These are phyloP conservation scores for Rhopalosiphum nymphaeae DNA, from an alignment of 2,888 invertebrate species.

Conservation along the genomic window DNA sequence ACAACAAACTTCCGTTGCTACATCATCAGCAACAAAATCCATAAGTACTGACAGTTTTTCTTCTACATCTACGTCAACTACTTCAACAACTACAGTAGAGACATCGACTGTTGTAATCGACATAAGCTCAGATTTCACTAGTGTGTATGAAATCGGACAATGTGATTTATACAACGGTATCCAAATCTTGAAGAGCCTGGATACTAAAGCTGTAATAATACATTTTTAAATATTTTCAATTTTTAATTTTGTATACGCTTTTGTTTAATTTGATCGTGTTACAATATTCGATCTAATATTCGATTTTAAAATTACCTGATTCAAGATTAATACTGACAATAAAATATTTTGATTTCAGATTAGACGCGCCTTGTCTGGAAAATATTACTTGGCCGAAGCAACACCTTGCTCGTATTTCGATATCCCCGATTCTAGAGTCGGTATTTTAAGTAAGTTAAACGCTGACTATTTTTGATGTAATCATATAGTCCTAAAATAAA, in stretches of 20 bases:
- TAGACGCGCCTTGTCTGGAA: not conserved
- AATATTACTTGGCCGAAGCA: not conserved
- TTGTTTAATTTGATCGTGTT: not conserved
- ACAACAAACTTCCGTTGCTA: not conserved
- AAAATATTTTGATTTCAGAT: not conserved
- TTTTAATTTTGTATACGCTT: accelerated
- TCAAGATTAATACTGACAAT: not conserved
- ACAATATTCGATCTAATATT: not conserved
- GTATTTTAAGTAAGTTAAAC: slow-evolving; percentile 27
- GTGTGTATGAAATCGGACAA: not conserved
- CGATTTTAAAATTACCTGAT: not conserved
- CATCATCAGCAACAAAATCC: not conserved
- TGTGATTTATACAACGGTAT: not conserved
- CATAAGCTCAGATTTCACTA: not conserved
- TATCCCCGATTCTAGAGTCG: not conserved
- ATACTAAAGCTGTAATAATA: not conserved
- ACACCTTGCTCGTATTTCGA: not conserved
- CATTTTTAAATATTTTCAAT: not conserved
- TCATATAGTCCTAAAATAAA: not conserved
- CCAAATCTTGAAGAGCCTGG: not conserved
- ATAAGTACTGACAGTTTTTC: accelerated
- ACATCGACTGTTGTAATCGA: not conserved
- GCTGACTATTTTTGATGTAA: not conserved
- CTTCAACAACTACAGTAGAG: not conserved
- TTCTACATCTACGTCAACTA: not conserved